Conservation (phyloP, 2,888 invertebrate genomes). For the Caenorhabditis sp. region DNA sequence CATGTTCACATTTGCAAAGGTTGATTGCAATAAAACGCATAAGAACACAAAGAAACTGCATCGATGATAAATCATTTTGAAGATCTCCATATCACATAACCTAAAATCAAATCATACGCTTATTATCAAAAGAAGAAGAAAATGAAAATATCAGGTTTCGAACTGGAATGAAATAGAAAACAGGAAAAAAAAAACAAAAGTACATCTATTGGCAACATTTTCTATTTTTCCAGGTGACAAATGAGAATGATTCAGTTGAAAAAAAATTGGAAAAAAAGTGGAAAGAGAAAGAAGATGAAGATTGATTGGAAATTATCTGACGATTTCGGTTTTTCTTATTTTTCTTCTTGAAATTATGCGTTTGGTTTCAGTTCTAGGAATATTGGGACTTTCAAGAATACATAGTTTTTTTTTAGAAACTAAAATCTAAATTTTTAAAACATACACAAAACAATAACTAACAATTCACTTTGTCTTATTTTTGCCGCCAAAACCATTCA, state of each 20-base stretch:
- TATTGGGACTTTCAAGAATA: too few relatives aligned
- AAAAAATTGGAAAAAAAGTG: neutral
- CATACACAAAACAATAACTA: too few relatives aligned
- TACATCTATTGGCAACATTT: neutral
- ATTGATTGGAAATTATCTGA: neutral
- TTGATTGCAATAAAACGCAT: neutral
- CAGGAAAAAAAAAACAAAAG: too few relatives aligned
- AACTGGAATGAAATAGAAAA: conserved; percentile 2
- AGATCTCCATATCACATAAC: neutral
- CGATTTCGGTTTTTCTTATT: neutral
- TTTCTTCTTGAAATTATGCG: neutral
- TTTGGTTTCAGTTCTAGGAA: too few relatives aligned
- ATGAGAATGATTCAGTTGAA: conserved; percentile 1
- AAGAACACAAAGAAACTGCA: neutral
- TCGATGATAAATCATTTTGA: neutral
- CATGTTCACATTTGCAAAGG: conserved; percentile 57
- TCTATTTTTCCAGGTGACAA: neutral
- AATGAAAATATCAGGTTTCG: conserved; percentile 4
- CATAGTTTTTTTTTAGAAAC: too few relatives aligned
- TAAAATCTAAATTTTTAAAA: neutral
- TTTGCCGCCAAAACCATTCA: too few relatives aligned
- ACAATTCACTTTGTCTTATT: too few relatives aligned
- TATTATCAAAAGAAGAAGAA: neutral
- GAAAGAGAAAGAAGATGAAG: conserved; percentile 1
- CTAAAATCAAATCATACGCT: neutral